These are phyloP conservation scores for Biston betularia DNA, from an alignment of 2,888 invertebrate species.

Conservation along the genomic window DNA sequence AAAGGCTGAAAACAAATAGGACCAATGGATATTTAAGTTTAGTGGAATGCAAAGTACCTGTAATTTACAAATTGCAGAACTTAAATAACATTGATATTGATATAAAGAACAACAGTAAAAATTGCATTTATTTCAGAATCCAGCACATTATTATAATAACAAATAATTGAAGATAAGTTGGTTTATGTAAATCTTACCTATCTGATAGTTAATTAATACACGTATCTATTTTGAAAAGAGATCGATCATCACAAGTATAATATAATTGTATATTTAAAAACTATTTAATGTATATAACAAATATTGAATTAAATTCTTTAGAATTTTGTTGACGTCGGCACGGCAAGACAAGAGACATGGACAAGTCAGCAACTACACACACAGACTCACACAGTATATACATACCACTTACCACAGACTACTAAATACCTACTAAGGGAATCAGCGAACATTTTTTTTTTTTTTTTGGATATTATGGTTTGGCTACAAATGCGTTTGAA, in stretches of 20 bases:
- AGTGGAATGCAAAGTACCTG: too few relatives aligned
- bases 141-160: too few relatives aligned
- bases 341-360: background rate
- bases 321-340: slow-evolving; percentile 15
- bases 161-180: too few relatives aligned
- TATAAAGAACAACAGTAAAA: background rate
- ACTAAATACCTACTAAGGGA: too few relatives aligned
- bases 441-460: too few relatives aligned
- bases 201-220: background rate
- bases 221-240: background rate
- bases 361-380: too few relatives aligned
- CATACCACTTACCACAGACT: too few relatives aligned
- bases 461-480: too few relatives aligned
- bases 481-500: too few relatives aligned
- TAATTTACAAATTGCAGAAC: background rate
- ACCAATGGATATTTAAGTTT: background rate
- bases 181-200: background rate
- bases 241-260: background rate
- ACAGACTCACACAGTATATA: too few relatives aligned
- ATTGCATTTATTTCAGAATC: background rate
- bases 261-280: background rate
- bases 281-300: too few relatives aligned
- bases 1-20: background rate
- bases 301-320: background rate
- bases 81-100: background rate